phyloP scores from a whole-genome alignment of 2,888 invertebrate species.

The Didymodactylos carnosus region DNA sequence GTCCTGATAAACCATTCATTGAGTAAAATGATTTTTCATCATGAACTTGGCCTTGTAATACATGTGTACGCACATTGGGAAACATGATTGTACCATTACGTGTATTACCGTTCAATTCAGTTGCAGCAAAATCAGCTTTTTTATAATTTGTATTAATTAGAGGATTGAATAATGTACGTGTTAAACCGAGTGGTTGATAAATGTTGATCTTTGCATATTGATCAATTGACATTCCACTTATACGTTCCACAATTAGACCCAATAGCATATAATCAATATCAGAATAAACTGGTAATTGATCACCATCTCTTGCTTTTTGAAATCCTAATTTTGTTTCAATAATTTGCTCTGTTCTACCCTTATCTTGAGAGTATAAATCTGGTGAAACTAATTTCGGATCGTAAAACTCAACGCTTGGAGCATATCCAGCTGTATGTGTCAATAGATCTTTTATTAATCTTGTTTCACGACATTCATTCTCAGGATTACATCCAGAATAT shows the following conservation, averaged over 20 bases:
- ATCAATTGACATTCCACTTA: background rate
- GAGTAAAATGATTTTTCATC: background rate
- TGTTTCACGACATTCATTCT: background rate
- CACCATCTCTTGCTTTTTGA: background rate
- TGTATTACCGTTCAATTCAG: background rate
- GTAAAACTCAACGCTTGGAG: background rate
- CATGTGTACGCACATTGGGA: background rate
- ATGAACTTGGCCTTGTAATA: background rate
- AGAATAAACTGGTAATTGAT: background rate
- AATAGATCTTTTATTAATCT: background rate
- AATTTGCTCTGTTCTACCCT: background rate
- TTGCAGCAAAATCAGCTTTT: background rate
- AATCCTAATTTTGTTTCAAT: background rate
- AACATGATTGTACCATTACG: background rate
- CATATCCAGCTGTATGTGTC: background rate
- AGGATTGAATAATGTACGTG: background rate
- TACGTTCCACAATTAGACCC: background rate
- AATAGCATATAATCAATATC: background rate
- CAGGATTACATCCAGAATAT: background rate
- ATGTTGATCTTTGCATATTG: background rate
- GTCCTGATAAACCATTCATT: background rate
- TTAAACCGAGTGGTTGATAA: background rate
- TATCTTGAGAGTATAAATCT: background rate
- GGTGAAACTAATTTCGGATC: background rate
- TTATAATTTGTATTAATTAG: background rate